Conservation (phyloP, 1,140 invertebrate species). For the Microplitis mediator region DNA sequence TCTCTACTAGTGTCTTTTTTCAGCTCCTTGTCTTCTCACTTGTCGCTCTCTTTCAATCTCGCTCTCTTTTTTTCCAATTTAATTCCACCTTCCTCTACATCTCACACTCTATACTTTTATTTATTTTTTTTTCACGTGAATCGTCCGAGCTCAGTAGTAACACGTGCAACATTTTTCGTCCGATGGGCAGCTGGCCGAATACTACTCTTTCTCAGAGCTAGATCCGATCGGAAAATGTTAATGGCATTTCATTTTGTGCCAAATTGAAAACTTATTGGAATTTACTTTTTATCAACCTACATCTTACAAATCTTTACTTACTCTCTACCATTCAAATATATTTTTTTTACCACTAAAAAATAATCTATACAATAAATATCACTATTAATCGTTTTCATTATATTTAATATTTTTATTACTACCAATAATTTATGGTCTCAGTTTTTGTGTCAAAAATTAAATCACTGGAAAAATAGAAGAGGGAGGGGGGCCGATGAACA, state of each 20-base stretch:
- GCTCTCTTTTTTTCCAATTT: not conserved
- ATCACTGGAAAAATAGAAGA: too few relatives aligned
- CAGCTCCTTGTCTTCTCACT: constrained; percentile 4
- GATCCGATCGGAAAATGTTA: constrained; percentile 40
- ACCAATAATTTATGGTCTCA: too few relatives aligned
- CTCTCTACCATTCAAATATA: too few relatives aligned
- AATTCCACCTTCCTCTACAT: constrained; percentile 1
- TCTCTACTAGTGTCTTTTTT: constrained; percentile 9
- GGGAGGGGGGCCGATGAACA: too few relatives aligned
- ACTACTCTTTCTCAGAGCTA: not conserved
- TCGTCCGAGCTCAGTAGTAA: constrained; percentile 4
- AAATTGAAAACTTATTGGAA: constrained; percentile 51
- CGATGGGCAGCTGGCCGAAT: not conserved
- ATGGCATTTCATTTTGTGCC: constrained; percentile 53
- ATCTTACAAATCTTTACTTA: not conserved
- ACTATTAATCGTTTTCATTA: too few relatives aligned
- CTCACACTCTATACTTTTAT: not conserved
- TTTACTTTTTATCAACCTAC: constrained; percentile 22
- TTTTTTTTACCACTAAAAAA: too few relatives aligned
- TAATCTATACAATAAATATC: too few relatives aligned
- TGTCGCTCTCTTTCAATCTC: constrained; percentile 4
- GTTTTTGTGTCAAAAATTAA: too few relatives aligned
- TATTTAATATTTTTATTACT: too few relatives aligned
- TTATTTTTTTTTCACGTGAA: constrained; percentile 12
- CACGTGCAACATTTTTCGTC: constrained; percentile 7